Evolutionary conservation across 92 coral and sea anemone species (phyloP).

Genomic region (Epizoanthus illoricatus): DNA sequence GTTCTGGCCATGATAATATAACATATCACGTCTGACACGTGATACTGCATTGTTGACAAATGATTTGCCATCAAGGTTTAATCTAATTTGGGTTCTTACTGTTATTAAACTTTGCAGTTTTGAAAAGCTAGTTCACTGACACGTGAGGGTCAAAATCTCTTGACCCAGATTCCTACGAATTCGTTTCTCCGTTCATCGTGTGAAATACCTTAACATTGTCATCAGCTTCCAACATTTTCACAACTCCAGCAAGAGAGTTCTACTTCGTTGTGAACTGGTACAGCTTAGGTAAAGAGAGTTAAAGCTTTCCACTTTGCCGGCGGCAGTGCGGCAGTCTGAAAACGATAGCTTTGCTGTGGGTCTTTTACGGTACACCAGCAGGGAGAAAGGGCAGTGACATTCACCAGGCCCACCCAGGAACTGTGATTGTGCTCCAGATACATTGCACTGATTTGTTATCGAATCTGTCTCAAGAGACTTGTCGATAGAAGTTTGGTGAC

Average conservation of each 20-base stretch:
- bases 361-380: background rate
- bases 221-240: constrained; percentile 17
- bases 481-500: constrained; percentile 48
- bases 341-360: background rate
- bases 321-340: background rate
- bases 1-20: too few species aligned
- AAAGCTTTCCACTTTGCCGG: background rate
- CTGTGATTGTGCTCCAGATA: constrained; percentile 7
- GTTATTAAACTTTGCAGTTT: constrained; percentile 15
- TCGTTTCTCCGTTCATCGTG: background rate
- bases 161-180: constrained; percentile 1
- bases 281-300: background rate
- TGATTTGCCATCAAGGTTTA: constrained; percentile 12
- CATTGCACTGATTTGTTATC: constrained; percentile 42
- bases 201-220: background rate
- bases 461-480: constrained; percentile 47
- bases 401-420: constrained; percentile 1
- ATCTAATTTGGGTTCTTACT: constrained; percentile 25
- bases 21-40: constrained; percentile 27
- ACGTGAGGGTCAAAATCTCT: background rate
- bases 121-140: background rate
- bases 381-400: background rate
- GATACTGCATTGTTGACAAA: constrained; percentile 12
- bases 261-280: background rate
- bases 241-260: background rate